Conservation (phyloP, 2,113 vertebrate species). For the Rhinogobius similis region DNA sequence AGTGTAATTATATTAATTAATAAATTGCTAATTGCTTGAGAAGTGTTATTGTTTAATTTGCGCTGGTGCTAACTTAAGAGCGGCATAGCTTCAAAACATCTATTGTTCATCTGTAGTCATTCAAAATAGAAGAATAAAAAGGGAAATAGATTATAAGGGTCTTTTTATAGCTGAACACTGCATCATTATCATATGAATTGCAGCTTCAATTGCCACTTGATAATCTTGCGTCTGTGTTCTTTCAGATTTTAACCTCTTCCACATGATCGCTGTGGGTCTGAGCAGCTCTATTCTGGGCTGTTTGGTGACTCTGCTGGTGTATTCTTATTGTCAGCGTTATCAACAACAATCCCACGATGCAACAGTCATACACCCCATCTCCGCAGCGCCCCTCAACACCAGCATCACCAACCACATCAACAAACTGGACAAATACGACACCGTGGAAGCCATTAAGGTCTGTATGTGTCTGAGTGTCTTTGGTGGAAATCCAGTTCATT, state of each 20-base stretch:
- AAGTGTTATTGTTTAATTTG: constrained; percentile 1
- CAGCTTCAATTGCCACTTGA: constrained; percentile 12
- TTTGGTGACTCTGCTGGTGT: constrained; percentile 91
- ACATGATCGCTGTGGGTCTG: constrained; percentile 95
- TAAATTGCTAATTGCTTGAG: constrained; percentile 5
- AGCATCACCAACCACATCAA: constrained; percentile 99
- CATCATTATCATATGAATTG: constrained; percentile 34
- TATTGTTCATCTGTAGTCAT: neutral
- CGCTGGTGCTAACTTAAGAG: neutral
- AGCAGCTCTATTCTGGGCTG: constrained; percentile 97
- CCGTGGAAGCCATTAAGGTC: constrained; percentile 98
- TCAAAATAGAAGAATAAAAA: neutral
- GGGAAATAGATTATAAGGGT: neutral
- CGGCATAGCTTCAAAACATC: neutral
- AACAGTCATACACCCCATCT: constrained; percentile 96
- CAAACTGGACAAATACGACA: constrained; percentile 97
- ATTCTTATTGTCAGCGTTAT: constrained; percentile 95
- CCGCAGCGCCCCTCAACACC: constrained; percentile 92
- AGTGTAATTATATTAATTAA: constrained; percentile 2
- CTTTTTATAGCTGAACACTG: constrained; percentile 18
- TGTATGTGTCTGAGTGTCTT: constrained; percentile 19
- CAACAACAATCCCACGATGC: constrained; percentile 95
- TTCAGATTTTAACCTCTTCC: constrained; percentile 95
- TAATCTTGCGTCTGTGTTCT: constrained; percentile 1
- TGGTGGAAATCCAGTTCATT: neutral